Evolutionary conservation across 2,888 invertebrate genomes (phyloP), one percentile per base, ranked within the genome.

Genomic region (Strigamia transsilvanica): DNA sequence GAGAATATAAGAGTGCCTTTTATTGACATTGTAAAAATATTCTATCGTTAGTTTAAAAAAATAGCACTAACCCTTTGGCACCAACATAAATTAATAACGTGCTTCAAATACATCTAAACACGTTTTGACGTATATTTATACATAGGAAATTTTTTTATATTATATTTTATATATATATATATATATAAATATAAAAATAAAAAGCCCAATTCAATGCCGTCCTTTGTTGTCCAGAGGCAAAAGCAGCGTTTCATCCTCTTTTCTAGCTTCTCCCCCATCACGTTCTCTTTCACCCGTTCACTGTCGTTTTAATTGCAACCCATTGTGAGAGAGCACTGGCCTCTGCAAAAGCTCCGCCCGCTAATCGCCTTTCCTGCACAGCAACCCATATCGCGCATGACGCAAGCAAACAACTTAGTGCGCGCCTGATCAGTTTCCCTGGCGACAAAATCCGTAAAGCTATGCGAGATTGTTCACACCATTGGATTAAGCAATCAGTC

Each of bases 261-360:
- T 66, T 66, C 66, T 27, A 66, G 66, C 66, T 66, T 66, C 66
- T 66, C 15, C 66, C 27, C 66, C 66, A 66, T 66, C 66, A 66
- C 66, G 66, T 66, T 66, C 66, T 66, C 66, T 66, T 66, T 66
- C 66, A 66, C 66, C 66, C 66, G 66, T 66, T 66, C 66, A 66
- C 66, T 66, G 66, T 66, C 66, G 66, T 66, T 66, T 66, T 66
- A 66, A 66, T 66, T 66, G 66, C 66, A 66, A 66, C 66, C 66
- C 66, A 66, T 66, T 66, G 66, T 66, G 66, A 66, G 66, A 66
- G 66, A 66, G 66, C 66, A 66, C 66, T 66, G 66, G 66, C 66
- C 66, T 66, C 66, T 66, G 66, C 66, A 66, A 66, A 66, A 66
- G 66, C 66, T 66, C 66, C 66, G 66, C 66, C 66, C 66, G 66